Percentiles rank a stretch among this genome's conserved stretches.
Conservation (phyloP, 2,113 vertebrate species). For the Murina feae region DNA sequence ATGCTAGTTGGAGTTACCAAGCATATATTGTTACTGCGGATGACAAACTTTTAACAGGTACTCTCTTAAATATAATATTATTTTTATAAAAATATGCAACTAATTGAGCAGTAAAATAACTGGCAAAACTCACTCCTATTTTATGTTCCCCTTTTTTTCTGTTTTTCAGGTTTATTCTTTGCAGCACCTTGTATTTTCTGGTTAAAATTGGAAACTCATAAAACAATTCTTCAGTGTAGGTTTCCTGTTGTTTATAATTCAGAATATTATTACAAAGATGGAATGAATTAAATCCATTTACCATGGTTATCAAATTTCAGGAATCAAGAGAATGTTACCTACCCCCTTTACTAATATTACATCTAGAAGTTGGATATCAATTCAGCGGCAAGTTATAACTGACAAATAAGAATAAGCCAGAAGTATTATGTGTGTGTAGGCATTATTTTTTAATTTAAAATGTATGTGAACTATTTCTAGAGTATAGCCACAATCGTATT, state of each 20-base stretch:
- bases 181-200: conserved; percentile 37
- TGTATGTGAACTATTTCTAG: background rate
- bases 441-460: conserved; percentile 59
- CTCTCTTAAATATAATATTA: background rate
- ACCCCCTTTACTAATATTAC: conserved; percentile 66
- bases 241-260: conserved; percentile 59
- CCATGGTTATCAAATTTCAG: conserved; percentile 73
- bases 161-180: conserved; percentile 20
- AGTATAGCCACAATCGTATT: background rate
- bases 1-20: background rate
- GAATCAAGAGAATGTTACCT: conserved; percentile 68
- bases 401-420: conserved; percentile 64
- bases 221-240: conserved; percentile 60
- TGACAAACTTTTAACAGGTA: background rate
- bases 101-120: background rate
- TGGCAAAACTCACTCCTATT: background rate
- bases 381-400: conserved; percentile 70
- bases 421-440: conserved; percentile 59
- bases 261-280: conserved; percentile 71
- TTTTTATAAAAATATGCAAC: background rate
- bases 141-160: background rate
- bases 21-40: background rate
- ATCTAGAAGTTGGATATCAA: conserved; percentile 60
- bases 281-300: conserved; percentile 72
- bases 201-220: conserved; percentile 64